Evolutionary conservation across 2,888 invertebrate genomes (phyloP), one percentile per base, ranked within the genome.

Genomic region (Drosophila neoperkinsi): DNA sequence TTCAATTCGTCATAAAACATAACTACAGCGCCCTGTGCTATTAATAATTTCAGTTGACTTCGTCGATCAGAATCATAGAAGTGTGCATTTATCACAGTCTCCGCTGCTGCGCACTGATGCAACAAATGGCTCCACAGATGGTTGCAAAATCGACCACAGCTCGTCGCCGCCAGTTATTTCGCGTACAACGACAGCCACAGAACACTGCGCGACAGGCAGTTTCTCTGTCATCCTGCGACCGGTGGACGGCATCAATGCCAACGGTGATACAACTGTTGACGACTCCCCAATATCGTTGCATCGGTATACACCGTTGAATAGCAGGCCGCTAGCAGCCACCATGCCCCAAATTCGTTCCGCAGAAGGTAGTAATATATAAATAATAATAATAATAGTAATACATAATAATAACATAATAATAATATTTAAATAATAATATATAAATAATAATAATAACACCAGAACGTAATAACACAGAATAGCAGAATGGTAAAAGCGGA

Each of bases 141-240:
- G 70, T 1, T 92, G 92, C 56, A 93, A 93, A 75, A 83, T 84
- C 31, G 92, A 93, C 71, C 91, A 91, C 18, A 91, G 92, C 67
- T 79, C 90, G 11, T 91, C 93, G 6, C 93, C 93, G 0, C 91
- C 88, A 21, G 33, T 63, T 25, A 62, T 61, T 33, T 71, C 78
- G 2, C 82, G 68, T 25, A 6, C 79, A 10, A 71, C 50, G 25
- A 71, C 69, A 31, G 55, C 62, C n/a, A 43, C 76, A 18, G 79
- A 76, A 1, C 74, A 70, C 50, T 77, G 61, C 25, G 65, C 76
- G 46, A 85, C 71, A 4, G 63, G 85, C 52, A 90, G 90, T 55
- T 93, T 93, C 71, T 93, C 93, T 7, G 92, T 93, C 38, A 92
- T 93, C 55, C 78, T 93, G 38, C 89, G 93, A 11, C 90, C 93